phyloP scores from a whole-genome alignment of 2,797 vertebrate species.

The Hoplostethus atlanticus region DNA sequence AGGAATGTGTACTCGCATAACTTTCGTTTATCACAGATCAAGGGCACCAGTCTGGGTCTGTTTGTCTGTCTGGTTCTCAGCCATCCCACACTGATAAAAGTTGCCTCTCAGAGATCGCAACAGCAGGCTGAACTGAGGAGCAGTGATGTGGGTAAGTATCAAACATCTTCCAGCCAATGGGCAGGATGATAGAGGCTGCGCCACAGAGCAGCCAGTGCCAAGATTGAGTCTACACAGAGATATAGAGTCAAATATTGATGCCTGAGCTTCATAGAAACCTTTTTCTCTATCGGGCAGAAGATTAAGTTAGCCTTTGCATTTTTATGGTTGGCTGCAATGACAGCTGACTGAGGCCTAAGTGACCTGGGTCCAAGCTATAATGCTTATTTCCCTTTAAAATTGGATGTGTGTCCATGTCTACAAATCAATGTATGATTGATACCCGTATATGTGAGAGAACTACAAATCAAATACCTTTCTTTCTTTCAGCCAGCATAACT shows the following conservation, averaged over 20 bases:
- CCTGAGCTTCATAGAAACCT: conserved; percentile 23
- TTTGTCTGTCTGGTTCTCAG: conserved; percentile 63
- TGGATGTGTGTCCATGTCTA: background rate
- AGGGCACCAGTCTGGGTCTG: conserved; percentile 58
- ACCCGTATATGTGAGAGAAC: conserved; percentile 25
- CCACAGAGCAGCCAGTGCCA: conserved; percentile 53
- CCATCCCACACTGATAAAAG: conserved; percentile 59
- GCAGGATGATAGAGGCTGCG: conserved; percentile 55
- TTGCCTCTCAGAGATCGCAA: conserved; percentile 46
- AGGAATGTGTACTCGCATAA: conserved; percentile 51
- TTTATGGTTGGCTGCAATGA: conserved; percentile 48
- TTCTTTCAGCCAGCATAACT: conserved; percentile 30
- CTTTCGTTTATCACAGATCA: conserved; percentile 70
- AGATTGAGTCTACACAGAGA: conserved; percentile 45
- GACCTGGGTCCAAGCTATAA: conserved; percentile 62
- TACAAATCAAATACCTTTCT: conserved; percentile 39
- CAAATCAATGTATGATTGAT: conserved; percentile 20
- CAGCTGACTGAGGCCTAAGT: conserved; percentile 50
- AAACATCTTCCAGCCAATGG: conserved; percentile 53
- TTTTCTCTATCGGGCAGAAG: conserved; percentile 33
- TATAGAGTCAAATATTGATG: conserved; percentile 55
- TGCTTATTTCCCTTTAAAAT: conserved; percentile 18
- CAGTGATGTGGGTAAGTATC: conserved; percentile 53
- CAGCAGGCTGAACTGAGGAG: conserved; percentile 45
- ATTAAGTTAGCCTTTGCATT: conserved; percentile 47